Percentiles rank a stretch among this genome's conserved stretches.
Conservation (phyloP, 1,140 invertebrate genomes). For the Bombus confusus region DNA sequence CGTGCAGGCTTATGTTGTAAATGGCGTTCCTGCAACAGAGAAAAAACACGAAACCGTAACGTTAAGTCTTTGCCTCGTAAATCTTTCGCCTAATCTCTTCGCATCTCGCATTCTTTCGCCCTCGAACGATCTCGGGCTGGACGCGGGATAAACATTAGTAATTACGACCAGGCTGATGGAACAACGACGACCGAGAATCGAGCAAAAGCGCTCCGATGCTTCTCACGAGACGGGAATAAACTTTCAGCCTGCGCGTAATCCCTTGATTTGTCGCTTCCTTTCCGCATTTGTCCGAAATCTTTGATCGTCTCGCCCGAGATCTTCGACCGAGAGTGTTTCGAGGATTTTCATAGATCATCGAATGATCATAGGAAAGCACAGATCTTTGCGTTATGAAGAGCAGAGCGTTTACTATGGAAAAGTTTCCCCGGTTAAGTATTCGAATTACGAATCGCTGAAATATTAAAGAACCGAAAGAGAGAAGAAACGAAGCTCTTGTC, state of each 20-base stretch:
- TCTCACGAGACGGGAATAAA: not conserved
- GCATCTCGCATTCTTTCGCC: slow-evolving; percentile 13
- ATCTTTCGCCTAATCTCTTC: slow-evolving; percentile 56
- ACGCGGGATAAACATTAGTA: slow-evolving; percentile 52
- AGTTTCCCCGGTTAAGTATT: too few species aligned
- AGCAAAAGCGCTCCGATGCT: not conserved
- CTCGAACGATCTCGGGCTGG: slow-evolving; percentile 23
- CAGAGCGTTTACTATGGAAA: not conserved
- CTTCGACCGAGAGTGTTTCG: not conserved
- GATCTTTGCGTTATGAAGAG: not conserved
- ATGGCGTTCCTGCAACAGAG: slow-evolving; percentile 87
- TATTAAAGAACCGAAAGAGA: not conserved
- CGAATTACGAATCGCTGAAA: not conserved
- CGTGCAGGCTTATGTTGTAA: slow-evolving; percentile 90
- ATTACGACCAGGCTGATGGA: slow-evolving; percentile 44
- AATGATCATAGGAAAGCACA: not conserved
- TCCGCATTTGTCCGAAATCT: not conserved
- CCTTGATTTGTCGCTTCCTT: not conserved
- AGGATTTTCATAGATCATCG: not conserved
- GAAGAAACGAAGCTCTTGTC: too few species aligned
- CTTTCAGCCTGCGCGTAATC: not conserved
- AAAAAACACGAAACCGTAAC: slow-evolving; percentile 72
- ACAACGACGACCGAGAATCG: slow-evolving; percentile 1
- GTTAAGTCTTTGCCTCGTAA: slow-evolving; percentile 61
- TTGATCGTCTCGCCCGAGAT: not conserved